Evolutionary conservation across 2,797 vertebrate species (phyloP), one percentile per base, ranked within the genome.

Genomic region (Etheostoma perlongum): DNA sequence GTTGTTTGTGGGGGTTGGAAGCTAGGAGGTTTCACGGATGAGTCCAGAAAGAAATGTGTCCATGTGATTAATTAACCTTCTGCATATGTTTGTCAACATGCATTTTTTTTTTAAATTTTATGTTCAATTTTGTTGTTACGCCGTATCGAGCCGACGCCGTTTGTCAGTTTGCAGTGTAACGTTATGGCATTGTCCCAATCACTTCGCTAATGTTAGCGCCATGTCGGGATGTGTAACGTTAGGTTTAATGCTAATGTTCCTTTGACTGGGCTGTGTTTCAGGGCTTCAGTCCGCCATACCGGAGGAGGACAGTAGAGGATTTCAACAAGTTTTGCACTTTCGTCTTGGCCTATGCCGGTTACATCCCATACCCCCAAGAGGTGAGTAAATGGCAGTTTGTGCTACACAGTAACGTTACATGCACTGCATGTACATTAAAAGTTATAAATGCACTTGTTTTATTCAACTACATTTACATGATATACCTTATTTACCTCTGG

Each of bases 321-420:
- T 99, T 99, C 91, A 99, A 99, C 92, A 97, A 98, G 91, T 99
- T 99, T 94, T 99, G 98, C 90, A 99, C 98, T 61, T 99, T 99
- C 6, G 98, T 99, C 55, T 83, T 99, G 93, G 98, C 97, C n/a
- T 99, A 99, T 19, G 98, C 98, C 2, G 98, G 98, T 46, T 99
- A 99, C 92, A 99, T 99, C 90, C 98, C 98, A 0, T 98, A 99
- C 65, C 98, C 98, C 0, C 95, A 97, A 53, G 96, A 99, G 95
- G 97, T 97, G 89, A 94, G 95, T 89, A 1, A 57, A 42, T 0
- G 7, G 6, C 16, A 2, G 1, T 5, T 9, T 11, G 25, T 62
- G 66, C 0, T 1, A 4, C 23, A 25, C 33, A 40, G 36, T 40
- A 11, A 40, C 10, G 36, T 40, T 10, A 18, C 18, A 33, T 33